Evolutionary conservation across 2,888 invertebrate species (phyloP).

Genomic region (Caenorhabditis sinica): DNA sequence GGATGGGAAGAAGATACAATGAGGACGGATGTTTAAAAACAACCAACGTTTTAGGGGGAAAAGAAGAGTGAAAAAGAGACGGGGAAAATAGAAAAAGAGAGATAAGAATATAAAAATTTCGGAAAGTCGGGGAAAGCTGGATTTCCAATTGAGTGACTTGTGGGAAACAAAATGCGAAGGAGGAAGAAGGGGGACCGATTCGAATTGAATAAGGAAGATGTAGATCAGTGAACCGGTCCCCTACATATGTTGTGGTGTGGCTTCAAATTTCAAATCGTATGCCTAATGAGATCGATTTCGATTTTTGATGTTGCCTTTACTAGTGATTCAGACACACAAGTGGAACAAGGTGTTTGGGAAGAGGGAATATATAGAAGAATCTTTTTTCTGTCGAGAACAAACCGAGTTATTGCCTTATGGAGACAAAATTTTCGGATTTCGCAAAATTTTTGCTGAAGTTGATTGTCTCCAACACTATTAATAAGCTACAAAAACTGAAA

Average conservation of each 20-base stretch:
- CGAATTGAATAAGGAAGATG: constrained; percentile 47
- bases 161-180: background rate
- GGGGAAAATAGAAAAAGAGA: background rate
- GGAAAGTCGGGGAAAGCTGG: constrained; percentile 44
- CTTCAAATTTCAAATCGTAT: constrained; percentile 52
- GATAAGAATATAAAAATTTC: constrained; percentile 49
- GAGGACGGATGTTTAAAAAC: constrained; percentile 36
- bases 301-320: constrained; percentile 35
- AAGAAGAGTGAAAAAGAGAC: constrained; percentile 27
- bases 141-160: constrained; percentile 53
- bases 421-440: too few relatives aligned
- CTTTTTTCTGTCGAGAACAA: too few relatives aligned
- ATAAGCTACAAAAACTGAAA: too few relatives aligned
- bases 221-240: constrained; percentile 63
- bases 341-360: background rate
- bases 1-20: constrained; percentile 13
- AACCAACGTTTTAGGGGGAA: constrained; percentile 17
- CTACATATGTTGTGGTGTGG: constrained; percentile 8
- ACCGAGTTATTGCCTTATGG: too few relatives aligned
- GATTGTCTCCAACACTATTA: too few relatives aligned
- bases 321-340: background rate
- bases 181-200: constrained; percentile 13
- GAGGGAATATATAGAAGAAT: background rate
- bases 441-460: too few relatives aligned
- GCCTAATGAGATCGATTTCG: constrained; percentile 36